A percentile compares a stretch with the other conserved stretches of the same genome.
These are phyloP conservation scores for Syritta pipiens DNA, from an alignment of 2,888 invertebrate genomes.

Conservation along the genomic window DNA sequence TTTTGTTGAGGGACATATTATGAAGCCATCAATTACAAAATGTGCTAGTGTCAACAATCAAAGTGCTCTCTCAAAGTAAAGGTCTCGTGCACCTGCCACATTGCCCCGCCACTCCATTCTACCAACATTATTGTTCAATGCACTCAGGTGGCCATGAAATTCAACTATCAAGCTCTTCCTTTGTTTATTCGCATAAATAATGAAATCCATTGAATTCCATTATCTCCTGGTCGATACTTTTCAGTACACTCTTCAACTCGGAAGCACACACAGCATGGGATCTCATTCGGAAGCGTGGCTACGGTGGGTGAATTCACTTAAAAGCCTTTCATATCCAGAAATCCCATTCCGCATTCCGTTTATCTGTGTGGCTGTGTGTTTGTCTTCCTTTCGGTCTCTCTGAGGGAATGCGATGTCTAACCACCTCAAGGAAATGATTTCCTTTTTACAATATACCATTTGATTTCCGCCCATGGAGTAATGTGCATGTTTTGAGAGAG, in stretches of 20 bases:
- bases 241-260: not conserved
- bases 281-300: conserved; percentile 24
- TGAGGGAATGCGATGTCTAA: not conserved
- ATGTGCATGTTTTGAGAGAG: conserved; percentile 54
- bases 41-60: too few relatives aligned
- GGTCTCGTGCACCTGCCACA: too few relatives aligned
- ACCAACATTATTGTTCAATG: conserved; percentile 15
- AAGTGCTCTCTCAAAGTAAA: too few relatives aligned
- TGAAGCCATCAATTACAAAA: too few relatives aligned
- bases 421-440: conserved; percentile 58
- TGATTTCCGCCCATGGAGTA: conserved; percentile 51
- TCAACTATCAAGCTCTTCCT: not conserved
- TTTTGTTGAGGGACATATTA: too few relatives aligned
- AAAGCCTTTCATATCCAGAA: conserved; percentile 40
- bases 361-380: not conserved
- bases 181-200: conserved; percentile 22
- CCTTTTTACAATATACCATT: conserved; percentile 52
- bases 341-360: conserved; percentile 2
- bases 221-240: conserved; percentile 22
- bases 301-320: conserved; percentile 53
- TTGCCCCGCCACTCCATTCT: conserved; percentile 29
- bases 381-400: too few relatives aligned
- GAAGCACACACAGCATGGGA: conserved; percentile 1
- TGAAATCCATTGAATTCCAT: conserved; percentile 52
- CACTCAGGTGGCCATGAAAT: conserved; percentile 12